A percentile compares a stretch with the other conserved stretches of the same genome.
Conservation (phyloP, 2,888 invertebrate genomes). For the Beris chalybata region DNA sequence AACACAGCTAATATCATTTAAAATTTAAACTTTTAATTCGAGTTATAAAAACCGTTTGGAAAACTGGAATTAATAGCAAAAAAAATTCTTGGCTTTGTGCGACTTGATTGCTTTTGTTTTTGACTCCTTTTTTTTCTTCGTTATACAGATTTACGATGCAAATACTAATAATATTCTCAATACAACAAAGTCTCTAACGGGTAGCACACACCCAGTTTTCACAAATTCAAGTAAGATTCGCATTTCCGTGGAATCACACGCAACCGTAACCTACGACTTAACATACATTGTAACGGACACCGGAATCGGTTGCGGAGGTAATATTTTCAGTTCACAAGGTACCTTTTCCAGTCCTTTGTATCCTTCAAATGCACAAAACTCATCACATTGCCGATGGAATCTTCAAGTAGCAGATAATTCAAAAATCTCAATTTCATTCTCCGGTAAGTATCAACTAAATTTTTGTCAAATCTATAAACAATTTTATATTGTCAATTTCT, state of each 20-base stretch:
- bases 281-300: conserved; percentile 61
- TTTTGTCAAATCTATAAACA: conserved; percentile 27
- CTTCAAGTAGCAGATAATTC: conserved; percentile 60
- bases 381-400: conserved; percentile 62
- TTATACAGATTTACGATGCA: conserved; percentile 58
- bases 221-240: conserved; percentile 66
- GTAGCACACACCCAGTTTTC: conserved; percentile 64
- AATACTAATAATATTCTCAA: conserved; percentile 49
- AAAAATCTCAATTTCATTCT: conserved; percentile 45
- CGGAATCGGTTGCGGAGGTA: conserved; percentile 67
- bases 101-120: background rate
- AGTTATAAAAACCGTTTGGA: no score
- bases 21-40: no score
- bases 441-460: background rate
- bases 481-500: conserved; percentile 18
- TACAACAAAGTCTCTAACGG: conserved; percentile 57
- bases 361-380: conserved; percentile 60
- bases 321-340: conserved; percentile 61
- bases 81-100: background rate
- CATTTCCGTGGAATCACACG: conserved; percentile 54
- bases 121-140: background rate
- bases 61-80: no score
- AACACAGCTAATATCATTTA: no score
- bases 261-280: conserved; percentile 55
- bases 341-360: conserved; percentile 66